Percentiles rank a stretch among this genome's conserved stretches.
phyloP scores from a whole-genome alignment of 2,113 vertebrate species.

The Plectropomus leopardus region DNA sequence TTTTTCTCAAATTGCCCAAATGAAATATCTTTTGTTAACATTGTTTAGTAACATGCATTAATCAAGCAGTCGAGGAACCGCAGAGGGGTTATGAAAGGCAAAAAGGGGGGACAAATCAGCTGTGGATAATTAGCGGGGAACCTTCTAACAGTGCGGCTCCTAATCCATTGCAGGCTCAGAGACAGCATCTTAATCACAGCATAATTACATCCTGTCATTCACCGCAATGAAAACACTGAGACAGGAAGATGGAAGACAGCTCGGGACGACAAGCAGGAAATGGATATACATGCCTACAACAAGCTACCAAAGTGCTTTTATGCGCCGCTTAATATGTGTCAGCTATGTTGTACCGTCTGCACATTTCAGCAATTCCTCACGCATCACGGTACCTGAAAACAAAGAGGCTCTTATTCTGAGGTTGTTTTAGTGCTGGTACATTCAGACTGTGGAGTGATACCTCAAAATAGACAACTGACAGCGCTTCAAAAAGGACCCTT shows the following conservation, averaged over 20 bases:
- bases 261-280: slow-evolving; percentile 71
- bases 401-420: slow-evolving; percentile 56
- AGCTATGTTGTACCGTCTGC: slow-evolving; percentile 27
- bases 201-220: slow-evolving; percentile 83
- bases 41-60: slow-evolving; percentile 64
- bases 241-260: slow-evolving; percentile 73
- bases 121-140: slow-evolving; percentile 62
- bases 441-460: slow-evolving; percentile 34
- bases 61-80: slow-evolving; percentile 34
- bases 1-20: slow-evolving; percentile 40
- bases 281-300: slow-evolving; percentile 64
- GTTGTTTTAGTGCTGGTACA: slow-evolving; percentile 13
- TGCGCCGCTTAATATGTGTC: slow-evolving; percentile 61
- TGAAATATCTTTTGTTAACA: slow-evolving; percentile 63
- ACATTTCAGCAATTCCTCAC: slow-evolving; percentile 37
- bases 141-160: slow-evolving; percentile 57
- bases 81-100: slow-evolving; percentile 57
- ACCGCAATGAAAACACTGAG: slow-evolving; percentile 72
- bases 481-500: slow-evolving; percentile 25
- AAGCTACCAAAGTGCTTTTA: slow-evolving; percentile 59
- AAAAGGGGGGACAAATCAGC: slow-evolving; percentile 42
- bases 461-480: slow-evolving; percentile 47
- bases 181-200: slow-evolving; percentile 79
- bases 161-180: slow-evolving; percentile 65
- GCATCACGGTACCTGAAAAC: slow-evolving; percentile 29